These are phyloP conservation scores for Verasper variegatus DNA, from an alignment of 2,113 vertebrate species.

Conservation along the genomic window DNA sequence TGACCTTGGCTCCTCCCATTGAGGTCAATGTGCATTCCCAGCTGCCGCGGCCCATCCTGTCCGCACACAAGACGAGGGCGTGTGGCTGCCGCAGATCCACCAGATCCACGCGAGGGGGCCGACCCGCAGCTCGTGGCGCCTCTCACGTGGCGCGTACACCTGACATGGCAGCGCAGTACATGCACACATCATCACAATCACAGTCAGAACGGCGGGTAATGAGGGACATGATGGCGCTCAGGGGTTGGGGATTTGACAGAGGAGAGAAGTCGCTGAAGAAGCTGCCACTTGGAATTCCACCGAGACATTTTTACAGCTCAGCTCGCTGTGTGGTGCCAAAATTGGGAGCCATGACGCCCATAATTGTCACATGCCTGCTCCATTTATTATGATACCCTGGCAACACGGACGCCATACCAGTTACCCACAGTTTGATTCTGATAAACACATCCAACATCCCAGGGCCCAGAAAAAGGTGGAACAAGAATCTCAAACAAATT, in stretches of 20 bases:
- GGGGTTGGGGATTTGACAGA: constrained; percentile 15
- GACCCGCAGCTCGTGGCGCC: background rate
- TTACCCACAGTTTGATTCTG: constrained; percentile 61
- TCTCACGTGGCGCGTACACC: constrained; percentile 61
- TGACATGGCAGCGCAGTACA: constrained; percentile 37
- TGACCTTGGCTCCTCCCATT: constrained; percentile 60
- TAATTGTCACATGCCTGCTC: constrained; percentile 49
- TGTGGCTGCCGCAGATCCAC: constrained; percentile 20
- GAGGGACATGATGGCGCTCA: background rate
- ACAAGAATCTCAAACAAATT: background rate
- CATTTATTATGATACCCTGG: constrained; percentile 33
- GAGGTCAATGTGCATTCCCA: constrained; percentile 77
- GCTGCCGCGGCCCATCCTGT: constrained; percentile 71
- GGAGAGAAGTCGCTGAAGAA: constrained; percentile 3
- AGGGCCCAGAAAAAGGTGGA: background rate
- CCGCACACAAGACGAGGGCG: constrained; percentile 41
- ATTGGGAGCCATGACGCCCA: constrained; percentile 36
- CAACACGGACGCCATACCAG: constrained; percentile 74
- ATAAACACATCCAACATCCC: constrained; percentile 68
- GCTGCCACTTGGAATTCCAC: constrained; percentile 30
- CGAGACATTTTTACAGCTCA: constrained; percentile 46
- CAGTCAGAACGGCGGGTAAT: constrained; percentile 5
- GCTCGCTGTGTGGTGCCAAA: constrained; percentile 33
- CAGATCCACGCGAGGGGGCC: constrained; percentile 24
- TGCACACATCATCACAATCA: constrained; percentile 4